Base-by-base conservation (phyloP, 64 coral and sea anemone genomes). In the Dendronephthya gigantea region DNA sequence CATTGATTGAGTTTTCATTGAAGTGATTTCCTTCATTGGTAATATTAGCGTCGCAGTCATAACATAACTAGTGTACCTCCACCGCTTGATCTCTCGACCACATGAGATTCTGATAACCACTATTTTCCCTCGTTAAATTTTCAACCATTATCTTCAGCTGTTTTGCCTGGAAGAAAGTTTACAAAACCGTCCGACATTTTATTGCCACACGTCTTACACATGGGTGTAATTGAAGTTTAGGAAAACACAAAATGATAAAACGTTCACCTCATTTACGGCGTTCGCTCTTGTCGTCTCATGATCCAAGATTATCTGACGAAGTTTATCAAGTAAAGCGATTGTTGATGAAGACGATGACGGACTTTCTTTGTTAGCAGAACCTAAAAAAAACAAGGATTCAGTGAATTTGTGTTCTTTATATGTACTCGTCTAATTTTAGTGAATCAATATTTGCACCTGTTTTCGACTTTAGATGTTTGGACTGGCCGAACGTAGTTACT, bases 261-360 rank as follows among this genome's bases (percentile, higher is more conserved):
- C 30, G 37, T 23, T 7, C 17, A 97, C 94, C 94, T 97, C 94
- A 17, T 74, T 84, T 51, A 92, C 88, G 43, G 91, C 94, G 66
- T 91, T 97, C 13, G 94, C 89, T 34, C 92, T 93, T 55, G 91
- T 74, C 39, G 88, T 97, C 38, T 97, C 89, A 84, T 97, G 93
- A 55, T 93, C 92, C 65, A 97, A 81, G 32, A 97, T 35, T 4
- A 90, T 93, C 23, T 97, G 91, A 38, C 94, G 85, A 16, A 98
- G 50, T 81, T 90, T 89, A 37, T 98, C 92, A 30, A 98, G 85
- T 69, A 98, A 88, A 2, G 75, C 55, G 12, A 33, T 79, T 15
- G 36, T 16, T 28, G 72, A 19, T 0, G 58, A 30, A n/a, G 58
- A 66, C 6, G 32, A 79, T 35, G 72, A 79, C 72, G 15, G 32